Base-by-base conservation (phyloP, 1,140 invertebrate species). In the Penaeus japonicus region DNA sequence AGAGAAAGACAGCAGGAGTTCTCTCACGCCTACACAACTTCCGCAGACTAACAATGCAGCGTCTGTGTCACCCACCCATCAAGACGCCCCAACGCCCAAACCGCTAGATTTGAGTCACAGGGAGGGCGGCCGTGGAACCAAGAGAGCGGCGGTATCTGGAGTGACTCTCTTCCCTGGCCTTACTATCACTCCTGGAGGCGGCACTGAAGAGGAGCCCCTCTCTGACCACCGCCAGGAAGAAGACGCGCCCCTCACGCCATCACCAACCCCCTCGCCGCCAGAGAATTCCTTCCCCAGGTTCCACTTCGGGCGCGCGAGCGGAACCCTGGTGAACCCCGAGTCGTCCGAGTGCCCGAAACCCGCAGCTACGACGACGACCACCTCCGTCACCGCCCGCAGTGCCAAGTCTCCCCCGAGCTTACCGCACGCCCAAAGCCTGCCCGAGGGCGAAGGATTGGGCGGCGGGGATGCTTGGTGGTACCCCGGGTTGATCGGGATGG, bases 391-490 rank as follows among this genome's bases (percentile, higher is more conserved):
- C 27, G 20, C 10, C n/a, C 30, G 57, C 39, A 53, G 39, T n/a
- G 17, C 78, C 30, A n/a, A 73, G 4, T 27, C 87, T 91, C 91
- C 75, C 92, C 92, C 82, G 90, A 93, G 4, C 93, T 94, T 22
- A 93, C 94, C 32, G 4, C 87, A 32, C 27, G 22, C 87, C 15
- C 70, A 20, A 0, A 65, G 7, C 65, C 79, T 53, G 22, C 54
- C 85, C 15, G 80, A 83, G 22, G 80, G 73, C n/a, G 39, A 62
- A 4, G 82, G 80, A 2, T 53, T 30, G 27, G 86, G 55, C 79
- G 86, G 87, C 87, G 87, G 62, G 47, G 87, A 85, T 10, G 62
- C 82, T 1, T 89, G 87, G 87, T 89, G 87, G 87, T 89, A 89
- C 77, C 87, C 87, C 2, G 87, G 87, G 1, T n/a, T 89, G 57